phyloP scores from a whole-genome alignment of 2,888 invertebrate species.

The Acrocyrtus sp. region DNA sequence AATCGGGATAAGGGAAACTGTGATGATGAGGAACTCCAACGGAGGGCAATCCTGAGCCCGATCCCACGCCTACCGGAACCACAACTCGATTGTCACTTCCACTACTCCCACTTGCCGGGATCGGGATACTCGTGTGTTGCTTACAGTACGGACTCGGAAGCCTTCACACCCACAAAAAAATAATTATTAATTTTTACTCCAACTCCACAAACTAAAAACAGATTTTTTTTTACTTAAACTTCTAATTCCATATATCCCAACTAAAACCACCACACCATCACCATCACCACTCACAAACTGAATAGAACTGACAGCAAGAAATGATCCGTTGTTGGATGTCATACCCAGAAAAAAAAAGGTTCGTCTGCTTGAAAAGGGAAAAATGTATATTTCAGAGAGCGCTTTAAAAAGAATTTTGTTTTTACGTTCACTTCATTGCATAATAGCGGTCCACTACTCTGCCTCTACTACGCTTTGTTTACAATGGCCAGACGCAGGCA shows the following conservation, averaged over 20 bases:
- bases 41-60: not conserved
- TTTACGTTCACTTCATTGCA: not conserved
- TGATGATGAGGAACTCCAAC: conserved; percentile 26
- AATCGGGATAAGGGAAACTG: conserved; percentile 43
- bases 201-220: not conserved
- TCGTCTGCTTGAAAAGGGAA: no score
- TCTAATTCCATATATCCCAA: not conserved
- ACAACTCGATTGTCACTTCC: not conserved
- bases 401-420: no score
- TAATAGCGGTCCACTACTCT: not conserved
- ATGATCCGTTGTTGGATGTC: not conserved
- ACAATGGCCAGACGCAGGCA: not conserved
- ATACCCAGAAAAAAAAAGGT: not conserved
- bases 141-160: conserved; percentile 53
- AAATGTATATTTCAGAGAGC: no score
- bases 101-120: conserved; percentile 33
- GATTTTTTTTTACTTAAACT: not conserved
- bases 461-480: not conserved
- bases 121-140: conserved; percentile 54
- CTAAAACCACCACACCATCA: conserved; percentile 3
- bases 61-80: conserved; percentile 2
- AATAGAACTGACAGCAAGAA: conserved; percentile 2
- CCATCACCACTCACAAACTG: not conserved
- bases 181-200: conserved; percentile 1
- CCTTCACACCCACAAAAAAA: conserved; percentile 39